Conservation (phyloP, 2,113 vertebrate species). For the Genyomyrus donnyi region DNA sequence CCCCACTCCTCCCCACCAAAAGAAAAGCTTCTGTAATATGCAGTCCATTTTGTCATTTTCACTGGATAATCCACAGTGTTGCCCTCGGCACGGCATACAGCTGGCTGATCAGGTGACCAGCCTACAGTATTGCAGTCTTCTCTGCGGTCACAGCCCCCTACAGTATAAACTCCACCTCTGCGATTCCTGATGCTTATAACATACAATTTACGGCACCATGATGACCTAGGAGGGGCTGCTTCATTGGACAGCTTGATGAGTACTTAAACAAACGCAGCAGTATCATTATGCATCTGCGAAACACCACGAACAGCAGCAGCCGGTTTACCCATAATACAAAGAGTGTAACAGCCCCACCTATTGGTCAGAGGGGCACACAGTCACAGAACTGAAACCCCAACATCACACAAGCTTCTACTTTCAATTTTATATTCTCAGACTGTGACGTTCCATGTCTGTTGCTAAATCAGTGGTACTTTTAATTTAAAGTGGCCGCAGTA, state of each 20-base stretch:
- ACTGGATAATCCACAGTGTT: background rate
- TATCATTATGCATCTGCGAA: background rate
- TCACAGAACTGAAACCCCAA: background rate
- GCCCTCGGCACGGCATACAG: background rate
- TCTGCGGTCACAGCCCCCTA: background rate
- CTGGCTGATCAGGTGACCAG: background rate
- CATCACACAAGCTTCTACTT: background rate
- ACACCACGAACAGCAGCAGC: background rate
- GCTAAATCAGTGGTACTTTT: background rate
- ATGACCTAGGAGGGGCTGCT: background rate
- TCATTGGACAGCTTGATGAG: background rate
- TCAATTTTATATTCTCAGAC: background rate
- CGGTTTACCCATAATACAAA: background rate
- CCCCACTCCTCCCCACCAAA: background rate
- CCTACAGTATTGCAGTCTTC: background rate
- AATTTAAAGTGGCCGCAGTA: background rate
- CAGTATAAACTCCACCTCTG: background rate
- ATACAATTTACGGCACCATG: background rate
- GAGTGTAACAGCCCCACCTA: background rate
- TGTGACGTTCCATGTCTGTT: background rate
- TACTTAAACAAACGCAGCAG: background rate
- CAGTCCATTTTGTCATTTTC: background rate
- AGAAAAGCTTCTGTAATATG: background rate
- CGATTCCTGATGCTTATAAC: background rate
- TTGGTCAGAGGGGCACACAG: background rate